phyloP scores from a whole-genome alignment of 2,113 vertebrate species.

The Psettodes erumei region DNA sequence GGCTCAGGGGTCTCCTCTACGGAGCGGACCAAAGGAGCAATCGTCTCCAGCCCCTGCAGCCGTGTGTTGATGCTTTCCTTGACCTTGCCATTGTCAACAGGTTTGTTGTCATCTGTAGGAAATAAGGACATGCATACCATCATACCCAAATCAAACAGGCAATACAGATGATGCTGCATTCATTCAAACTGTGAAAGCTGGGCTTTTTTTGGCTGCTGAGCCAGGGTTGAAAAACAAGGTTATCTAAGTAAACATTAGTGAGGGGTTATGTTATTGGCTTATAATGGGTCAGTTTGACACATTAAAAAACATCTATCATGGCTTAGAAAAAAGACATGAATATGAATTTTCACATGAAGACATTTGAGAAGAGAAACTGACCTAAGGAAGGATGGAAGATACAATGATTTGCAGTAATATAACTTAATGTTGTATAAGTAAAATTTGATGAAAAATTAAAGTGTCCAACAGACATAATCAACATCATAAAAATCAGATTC shows the following conservation, averaged over 20 bases:
- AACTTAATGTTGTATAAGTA: no score
- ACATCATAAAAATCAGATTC: no score
- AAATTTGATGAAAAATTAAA: no score
- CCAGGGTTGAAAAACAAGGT: no score
- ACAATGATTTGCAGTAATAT: neutral
- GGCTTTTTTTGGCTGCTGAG: neutral
- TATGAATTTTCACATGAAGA: neutral
- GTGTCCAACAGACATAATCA: no score
- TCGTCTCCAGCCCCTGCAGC: slow-evolving; percentile 78
- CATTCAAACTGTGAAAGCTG: no score
- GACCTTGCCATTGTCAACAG: neutral
- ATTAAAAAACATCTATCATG: neutral
- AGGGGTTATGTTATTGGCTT: neutral
- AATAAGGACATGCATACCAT: slow-evolving; percentile 5
- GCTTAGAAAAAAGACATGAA: neutral
- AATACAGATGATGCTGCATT: neutral
- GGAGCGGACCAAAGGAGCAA: slow-evolving; percentile 81
- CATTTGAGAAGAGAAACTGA: neutral
- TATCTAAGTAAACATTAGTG: neutral
- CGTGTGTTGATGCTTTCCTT: neutral
- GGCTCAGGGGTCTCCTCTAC: slow-evolving; percentile 86
- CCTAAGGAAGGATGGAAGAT: neutral
- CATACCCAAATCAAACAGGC: neutral
- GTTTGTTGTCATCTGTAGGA: slow-evolving; percentile 24
- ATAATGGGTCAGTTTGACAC: neutral